phyloP scores from a whole-genome alignment of 2,113 vertebrate species.

The Typhlomys cinereus region DNA sequence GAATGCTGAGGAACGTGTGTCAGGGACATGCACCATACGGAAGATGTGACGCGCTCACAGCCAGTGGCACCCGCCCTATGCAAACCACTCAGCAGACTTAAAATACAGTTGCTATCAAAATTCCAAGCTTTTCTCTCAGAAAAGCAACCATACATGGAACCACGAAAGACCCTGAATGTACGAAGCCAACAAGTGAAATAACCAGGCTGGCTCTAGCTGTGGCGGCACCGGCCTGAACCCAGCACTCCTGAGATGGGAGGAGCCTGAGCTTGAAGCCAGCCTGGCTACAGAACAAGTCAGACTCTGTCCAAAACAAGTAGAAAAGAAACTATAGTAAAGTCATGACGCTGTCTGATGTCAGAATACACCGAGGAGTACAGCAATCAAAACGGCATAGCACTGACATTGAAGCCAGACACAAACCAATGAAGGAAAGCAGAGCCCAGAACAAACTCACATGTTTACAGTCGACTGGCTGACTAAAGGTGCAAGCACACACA shows the following conservation, averaged over 20 bases:
- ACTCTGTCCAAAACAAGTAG: no score
- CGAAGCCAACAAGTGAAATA: background rate
- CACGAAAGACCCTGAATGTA: background rate
- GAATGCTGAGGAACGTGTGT: background rate
- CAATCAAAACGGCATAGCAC: no score
- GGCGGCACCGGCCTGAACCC: background rate
- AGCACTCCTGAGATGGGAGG: background rate
- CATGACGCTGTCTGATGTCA: no score
- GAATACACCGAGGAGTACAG: no score
- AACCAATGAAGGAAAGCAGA: no score
- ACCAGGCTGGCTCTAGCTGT: background rate
- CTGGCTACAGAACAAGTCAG: no score
- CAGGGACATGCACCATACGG: background rate
- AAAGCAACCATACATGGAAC: background rate
- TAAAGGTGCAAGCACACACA: no score
- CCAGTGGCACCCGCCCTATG: background rate
- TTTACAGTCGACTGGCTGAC: no score
- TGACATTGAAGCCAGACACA: no score
- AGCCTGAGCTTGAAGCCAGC: no score
- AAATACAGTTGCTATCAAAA: background rate
- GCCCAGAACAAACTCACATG: no score
- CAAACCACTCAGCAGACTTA: background rate
- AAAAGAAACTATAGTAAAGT: no score
- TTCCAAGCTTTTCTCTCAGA: background rate
- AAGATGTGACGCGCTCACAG: background rate